A percentile compares a stretch with the other conserved stretches of the same genome.
Conservation (phyloP, 2,113 vertebrate genomes). For the Lathamus discolor region DNA sequence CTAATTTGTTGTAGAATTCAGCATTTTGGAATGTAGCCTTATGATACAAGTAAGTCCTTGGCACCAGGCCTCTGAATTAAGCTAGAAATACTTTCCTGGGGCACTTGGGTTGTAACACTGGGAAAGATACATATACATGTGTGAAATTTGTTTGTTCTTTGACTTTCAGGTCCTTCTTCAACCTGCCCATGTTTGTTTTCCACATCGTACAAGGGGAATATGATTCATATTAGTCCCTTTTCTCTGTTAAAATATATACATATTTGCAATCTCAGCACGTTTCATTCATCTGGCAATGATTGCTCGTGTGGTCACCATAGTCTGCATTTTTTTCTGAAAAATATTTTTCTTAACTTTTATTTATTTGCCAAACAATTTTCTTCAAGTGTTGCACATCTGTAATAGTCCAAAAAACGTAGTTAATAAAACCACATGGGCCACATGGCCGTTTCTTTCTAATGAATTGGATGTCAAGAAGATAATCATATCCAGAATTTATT, state of each 20-base stretch:
- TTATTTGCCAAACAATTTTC: neutral
- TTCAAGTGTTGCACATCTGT: neutral
- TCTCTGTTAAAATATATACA: neutral
- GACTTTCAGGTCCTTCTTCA: neutral
- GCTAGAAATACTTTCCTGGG: neutral
- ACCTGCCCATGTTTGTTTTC: neutral
- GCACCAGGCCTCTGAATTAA: neutral
- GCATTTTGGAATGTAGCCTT: neutral
- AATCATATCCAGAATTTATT: neutral
- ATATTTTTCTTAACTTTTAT: neutral
- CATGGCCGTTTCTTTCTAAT: neutral
- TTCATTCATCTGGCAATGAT: neutral
- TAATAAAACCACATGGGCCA: constrained; percentile 7
- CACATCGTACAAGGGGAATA: neutral
- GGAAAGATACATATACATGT: neutral
- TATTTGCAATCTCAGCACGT: neutral
- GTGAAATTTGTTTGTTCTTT: neutral
- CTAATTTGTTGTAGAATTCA: neutral
- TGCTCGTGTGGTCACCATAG: neutral
- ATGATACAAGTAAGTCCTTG: neutral
- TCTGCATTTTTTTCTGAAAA: neutral
- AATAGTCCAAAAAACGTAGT: neutral
- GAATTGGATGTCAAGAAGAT: constrained; percentile 1
- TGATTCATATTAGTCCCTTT: neutral
- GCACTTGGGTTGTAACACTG: neutral